These are phyloP conservation scores for Lepus americanus DNA, from an alignment of 2,113 vertebrate species.

Conservation along the genomic window DNA sequence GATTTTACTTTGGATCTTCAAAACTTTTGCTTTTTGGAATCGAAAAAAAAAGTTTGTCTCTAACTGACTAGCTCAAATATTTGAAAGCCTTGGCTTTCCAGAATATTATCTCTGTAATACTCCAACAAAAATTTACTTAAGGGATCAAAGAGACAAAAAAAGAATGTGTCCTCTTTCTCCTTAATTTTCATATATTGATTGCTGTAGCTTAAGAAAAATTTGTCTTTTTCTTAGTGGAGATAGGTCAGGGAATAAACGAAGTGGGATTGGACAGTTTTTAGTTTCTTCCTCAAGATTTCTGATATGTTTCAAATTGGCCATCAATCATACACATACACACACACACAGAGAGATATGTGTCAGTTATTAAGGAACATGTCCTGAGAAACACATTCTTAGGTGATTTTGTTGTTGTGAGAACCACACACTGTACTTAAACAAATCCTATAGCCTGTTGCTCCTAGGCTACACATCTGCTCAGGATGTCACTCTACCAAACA, in stretches of 20 bases:
- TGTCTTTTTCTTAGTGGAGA: neutral
- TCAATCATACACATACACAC: neutral
- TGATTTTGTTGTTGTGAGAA: neutral
- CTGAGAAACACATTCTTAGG: neutral
- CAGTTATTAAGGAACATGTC: too few species aligned
- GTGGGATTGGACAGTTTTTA: neutral
- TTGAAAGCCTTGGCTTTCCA: neutral
- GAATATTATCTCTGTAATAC: neutral
- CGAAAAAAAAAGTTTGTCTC: neutral
- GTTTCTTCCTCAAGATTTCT: slow-evolving; percentile 37
- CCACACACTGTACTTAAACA: neutral
- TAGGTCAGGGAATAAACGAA: neutral
- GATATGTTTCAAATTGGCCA: slow-evolving; percentile 7
- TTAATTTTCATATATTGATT: neutral
- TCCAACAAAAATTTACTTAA: neutral
- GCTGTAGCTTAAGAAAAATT: neutral
- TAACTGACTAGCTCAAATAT: neutral
- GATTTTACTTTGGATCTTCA: neutral
- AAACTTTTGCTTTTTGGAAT: neutral
- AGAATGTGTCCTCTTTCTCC: neutral
- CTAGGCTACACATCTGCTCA: neutral
- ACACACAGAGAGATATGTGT: too few species aligned
- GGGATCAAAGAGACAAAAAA: neutral
- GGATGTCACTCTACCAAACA: neutral
- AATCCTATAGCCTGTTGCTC: neutral